Conservation (phyloP, 2,888 invertebrate species). For the Spodoptera littoralis region DNA sequence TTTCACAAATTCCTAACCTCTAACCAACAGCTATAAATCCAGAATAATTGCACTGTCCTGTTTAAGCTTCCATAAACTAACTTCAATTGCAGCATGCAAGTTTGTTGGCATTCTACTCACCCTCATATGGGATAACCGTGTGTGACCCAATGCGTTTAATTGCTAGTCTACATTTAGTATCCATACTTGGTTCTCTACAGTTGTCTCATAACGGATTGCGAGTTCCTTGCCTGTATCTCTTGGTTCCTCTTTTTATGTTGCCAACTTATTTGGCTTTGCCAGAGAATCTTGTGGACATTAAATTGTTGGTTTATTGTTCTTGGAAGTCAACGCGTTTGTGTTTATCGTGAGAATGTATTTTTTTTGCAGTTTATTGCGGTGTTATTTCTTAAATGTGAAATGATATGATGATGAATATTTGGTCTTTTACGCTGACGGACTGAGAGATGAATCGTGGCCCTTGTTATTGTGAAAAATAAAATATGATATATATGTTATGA, state of each 20-base stretch:
- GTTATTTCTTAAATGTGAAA: background rate
- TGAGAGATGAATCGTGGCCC: too few relatives aligned
- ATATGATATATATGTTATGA: too few relatives aligned
- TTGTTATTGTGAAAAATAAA: too few relatives aligned
- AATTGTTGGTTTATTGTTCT: slow-evolving; percentile 29
- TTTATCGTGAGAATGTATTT: slow-evolving; percentile 6
- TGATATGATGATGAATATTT: too few relatives aligned
- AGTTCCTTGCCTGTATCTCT: slow-evolving; percentile 33
- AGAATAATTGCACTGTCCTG: slow-evolving; percentile 39
- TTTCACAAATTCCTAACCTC: slow-evolving; percentile 34
- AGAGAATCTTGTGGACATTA: slow-evolving; percentile 14
- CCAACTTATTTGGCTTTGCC: slow-evolving; percentile 12
- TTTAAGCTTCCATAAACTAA: slow-evolving; percentile 31
- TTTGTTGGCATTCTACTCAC: slow-evolving; percentile 34
- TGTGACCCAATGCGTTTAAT: slow-evolving; percentile 58
- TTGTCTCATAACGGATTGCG: slow-evolving; percentile 54
- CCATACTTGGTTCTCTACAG: slow-evolving; percentile 47
- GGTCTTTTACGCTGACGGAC: too few relatives aligned
- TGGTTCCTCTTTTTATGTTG: slow-evolving; percentile 25
- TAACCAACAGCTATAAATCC: slow-evolving; percentile 30
- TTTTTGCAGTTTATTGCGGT: background rate
- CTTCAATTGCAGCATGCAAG: slow-evolving; percentile 19
- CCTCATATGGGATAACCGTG: slow-evolving; percentile 42
- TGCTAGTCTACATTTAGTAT: slow-evolving; percentile 42
- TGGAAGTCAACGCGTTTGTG: slow-evolving; percentile 6